Percentiles rank a stretch among this genome's conserved stretches.
Evolutionary conservation across 2,113 vertebrate genomes (phyloP).

Genomic region (Bubo scandiacus): DNA sequence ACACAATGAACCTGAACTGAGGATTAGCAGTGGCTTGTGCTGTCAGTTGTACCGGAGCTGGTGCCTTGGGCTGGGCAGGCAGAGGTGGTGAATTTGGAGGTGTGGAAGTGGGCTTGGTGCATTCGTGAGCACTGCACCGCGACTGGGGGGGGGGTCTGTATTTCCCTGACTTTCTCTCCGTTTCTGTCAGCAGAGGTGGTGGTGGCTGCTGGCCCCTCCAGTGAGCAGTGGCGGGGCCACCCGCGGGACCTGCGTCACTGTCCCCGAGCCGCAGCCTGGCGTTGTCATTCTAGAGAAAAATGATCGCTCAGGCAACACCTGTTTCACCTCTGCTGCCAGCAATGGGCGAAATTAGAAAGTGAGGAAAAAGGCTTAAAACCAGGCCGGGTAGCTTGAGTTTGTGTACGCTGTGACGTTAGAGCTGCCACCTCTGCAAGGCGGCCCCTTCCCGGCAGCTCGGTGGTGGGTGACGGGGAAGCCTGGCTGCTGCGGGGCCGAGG

Average conservation of each 20-base stretch:
- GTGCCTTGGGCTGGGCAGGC: accelerated
- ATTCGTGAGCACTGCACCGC: accelerated
- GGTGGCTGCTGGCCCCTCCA: background rate
- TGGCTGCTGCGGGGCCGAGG: background rate
- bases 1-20: background rate
- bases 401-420: background rate
- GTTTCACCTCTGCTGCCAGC: background rate
- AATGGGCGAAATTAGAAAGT: accelerated
- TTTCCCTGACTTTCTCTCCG: background rate
- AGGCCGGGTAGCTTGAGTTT: background rate
- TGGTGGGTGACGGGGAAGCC: background rate
- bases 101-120: background rate
- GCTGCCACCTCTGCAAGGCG: background rate
- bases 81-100: background rate
- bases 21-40: background rate
- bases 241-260: background rate
- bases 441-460: background rate
- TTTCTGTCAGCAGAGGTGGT: background rate
- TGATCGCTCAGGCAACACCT: accelerated
- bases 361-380: background rate
- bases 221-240: background rate
- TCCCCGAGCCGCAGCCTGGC: background rate
- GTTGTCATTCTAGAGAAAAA: background rate
- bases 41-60: accelerated
- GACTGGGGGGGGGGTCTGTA: accelerated